Evolutionary conservation across 2,888 invertebrate species (phyloP).

Genomic region (Clanis bilineata): DNA sequence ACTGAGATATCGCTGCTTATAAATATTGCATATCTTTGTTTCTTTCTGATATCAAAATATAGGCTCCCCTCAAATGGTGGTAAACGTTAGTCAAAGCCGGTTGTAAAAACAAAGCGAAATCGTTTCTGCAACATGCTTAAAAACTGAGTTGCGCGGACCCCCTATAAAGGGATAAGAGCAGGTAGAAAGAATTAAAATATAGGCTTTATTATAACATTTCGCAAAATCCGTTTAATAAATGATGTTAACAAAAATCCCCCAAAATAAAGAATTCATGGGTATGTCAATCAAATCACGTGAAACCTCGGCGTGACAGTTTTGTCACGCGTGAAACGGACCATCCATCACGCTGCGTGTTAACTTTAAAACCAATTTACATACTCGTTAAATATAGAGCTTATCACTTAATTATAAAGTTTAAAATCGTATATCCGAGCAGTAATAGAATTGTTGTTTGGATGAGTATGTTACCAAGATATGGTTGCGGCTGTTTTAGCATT

Average conservation of each 20-base stretch:
- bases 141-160: too few species aligned
- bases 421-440: constrained; percentile 22
- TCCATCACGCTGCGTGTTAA: constrained; percentile 72
- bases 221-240: constrained; percentile 19
- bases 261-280: constrained; percentile 57
- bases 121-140: too few species aligned
- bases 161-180: too few species aligned
- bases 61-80: too few species aligned
- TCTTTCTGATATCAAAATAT: too few species aligned
- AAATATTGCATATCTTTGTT: too few species aligned
- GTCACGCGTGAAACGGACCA: constrained; percentile 70
- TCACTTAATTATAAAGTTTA: constrained; percentile 21
- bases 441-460: constrained; percentile 25
- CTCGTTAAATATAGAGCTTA: constrained; percentile 27
- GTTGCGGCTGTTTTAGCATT: constrained; percentile 22
- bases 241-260: constrained; percentile 30
- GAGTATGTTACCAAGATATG: constrained; percentile 45
- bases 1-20: too few species aligned
- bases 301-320: constrained; percentile 65
- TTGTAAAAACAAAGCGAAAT: too few species aligned
- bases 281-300: constrained; percentile 60
- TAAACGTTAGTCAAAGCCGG: too few species aligned
- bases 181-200: too few species aligned
- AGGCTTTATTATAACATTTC: too few species aligned
- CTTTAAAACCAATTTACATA: constrained; percentile 38